Evolutionary conservation across 2,113 vertebrate genomes (phyloP), one percentile per base, ranked within the genome.

Genomic region (Zonotrichia leucophrys): DNA sequence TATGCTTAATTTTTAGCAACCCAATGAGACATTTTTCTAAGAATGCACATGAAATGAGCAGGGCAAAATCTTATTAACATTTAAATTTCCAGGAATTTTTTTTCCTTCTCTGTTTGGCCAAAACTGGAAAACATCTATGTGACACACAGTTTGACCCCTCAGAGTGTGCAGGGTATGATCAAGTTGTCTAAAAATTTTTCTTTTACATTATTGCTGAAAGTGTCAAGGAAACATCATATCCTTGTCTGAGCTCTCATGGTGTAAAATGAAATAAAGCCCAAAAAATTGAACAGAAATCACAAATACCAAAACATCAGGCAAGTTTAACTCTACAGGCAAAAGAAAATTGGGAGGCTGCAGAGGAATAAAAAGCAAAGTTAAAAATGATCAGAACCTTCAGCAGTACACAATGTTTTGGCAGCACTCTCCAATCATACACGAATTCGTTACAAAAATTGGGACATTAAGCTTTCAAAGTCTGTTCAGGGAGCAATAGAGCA

Each of bases 401-500:
- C 27, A 64, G 44, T 64, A 94, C 53, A 70, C 56, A 72, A 72
- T n/a, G 46, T 80, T 90, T 35, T 39, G 27, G 53, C 74, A 87
- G 30, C 8, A 28, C 53, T 82, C 72, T 84, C 62, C 50, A 82
- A 78, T 44, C 41, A 33, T 24, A 67, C 7, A 35, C 1, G 3
- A 72, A 44, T 87, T 79, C 69, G 11, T 87, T 73, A 52, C 53
- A 93, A 68, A 75, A 92, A 91, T 16, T 42, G 49, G 44, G 46
- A 56, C 69, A 49, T 85, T 37, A 89, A 39, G 15, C 50, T 72
- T 72, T 78, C 27, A 64, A 91, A 76, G 49, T 30, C 82, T 90
- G 82, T 41, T 85, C 56, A 76, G 70, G 87, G 78, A 90, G 41
- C 90, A 91, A 82, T 2, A 89, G 44, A 82, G 47, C 73, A 82